Base-by-base conservation (phyloP, 1,140 invertebrate species). In the Protaetia brevitarsis region DNA sequence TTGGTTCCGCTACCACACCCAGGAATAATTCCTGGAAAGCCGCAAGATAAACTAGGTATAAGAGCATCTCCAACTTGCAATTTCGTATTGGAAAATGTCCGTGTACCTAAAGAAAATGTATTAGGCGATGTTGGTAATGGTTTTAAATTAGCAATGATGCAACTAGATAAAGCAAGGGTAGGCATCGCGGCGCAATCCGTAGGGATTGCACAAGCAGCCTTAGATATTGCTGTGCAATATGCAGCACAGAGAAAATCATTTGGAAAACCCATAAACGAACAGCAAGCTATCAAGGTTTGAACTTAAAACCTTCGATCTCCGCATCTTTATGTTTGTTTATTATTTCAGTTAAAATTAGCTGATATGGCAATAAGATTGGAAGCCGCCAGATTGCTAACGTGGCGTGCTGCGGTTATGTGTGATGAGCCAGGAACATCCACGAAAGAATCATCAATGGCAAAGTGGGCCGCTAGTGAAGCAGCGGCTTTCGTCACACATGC, bases 121-220 rank as follows among this genome's bases (percentile, higher is more conserved):
- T 72, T 93, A 6, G 82, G 83, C 2, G 58, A 76, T 2, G 72
- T 80, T 30, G 88, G 88, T n/a, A 82, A 85, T 71, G 93, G 93
- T 7, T 95, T 96, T 78, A 90, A 89, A 82, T 94, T 96, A 69
- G 95, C 94, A 19, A 96, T 96, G 94, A 85, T 65, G 21, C 83
- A 85, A 71, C 74, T 86, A 19, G 90, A 93, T 79, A 83, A 85
- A 74, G 93, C 88, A 0, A 81, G 93, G 73, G 92, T 95, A 62
- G 92, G 92, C 0, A 91, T 95, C 72, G 91, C 92, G 6, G 83
- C 86, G 1, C 92, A 95, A 79, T 92, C 92, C 60, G 77, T 94
- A 11, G 92, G 91, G 45, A 93, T 94, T 68, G 90, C 87, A 3
- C 88, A 94, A 80, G 91, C 93, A 3, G 87, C 94, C 1, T 77